phyloP scores from a whole-genome alignment of 2,113 vertebrate species.

The Craseonycteris thonglongyai region DNA sequence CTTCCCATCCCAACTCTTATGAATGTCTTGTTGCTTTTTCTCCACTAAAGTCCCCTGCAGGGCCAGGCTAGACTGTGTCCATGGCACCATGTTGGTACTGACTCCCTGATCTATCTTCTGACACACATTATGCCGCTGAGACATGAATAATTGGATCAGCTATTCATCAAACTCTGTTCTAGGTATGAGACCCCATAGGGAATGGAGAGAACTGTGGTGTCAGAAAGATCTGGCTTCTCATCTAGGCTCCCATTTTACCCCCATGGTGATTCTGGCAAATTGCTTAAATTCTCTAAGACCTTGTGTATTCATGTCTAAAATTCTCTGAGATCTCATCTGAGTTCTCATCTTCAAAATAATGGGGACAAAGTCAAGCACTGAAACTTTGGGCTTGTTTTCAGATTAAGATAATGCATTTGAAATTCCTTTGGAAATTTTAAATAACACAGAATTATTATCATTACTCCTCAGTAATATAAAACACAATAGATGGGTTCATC shows the following conservation, averaged over 20 bases:
- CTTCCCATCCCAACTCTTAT: not conserved
- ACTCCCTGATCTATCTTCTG: not conserved
- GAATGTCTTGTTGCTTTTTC: not conserved
- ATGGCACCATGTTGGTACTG: not conserved
- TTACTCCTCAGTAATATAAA: not conserved
- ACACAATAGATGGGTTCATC: not conserved
- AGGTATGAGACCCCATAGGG: not conserved
- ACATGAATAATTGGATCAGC: not conserved
- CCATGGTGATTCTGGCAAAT: not conserved
- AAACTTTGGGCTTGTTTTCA: not conserved
- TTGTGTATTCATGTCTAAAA: not conserved
- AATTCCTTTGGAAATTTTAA: constrained; percentile 35
- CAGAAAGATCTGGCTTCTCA: not conserved
- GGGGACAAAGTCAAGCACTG: not conserved
- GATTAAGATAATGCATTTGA: constrained; percentile 11
- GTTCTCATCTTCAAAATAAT: not conserved
- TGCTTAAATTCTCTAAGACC: not conserved
- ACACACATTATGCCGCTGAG: not conserved
- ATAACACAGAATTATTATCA: not conserved
- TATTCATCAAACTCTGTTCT: not conserved
- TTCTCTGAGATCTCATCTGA: not conserved
- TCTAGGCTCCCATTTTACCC: not conserved
- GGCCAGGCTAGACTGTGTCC: not conserved
- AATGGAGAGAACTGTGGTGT: not conserved
- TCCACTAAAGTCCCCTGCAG: not conserved